Percentiles rank a stretch among this genome's conserved stretches.
Conservation (phyloP, 1,140 invertebrate genomes). For the Gonioctena quinquepunctata region DNA sequence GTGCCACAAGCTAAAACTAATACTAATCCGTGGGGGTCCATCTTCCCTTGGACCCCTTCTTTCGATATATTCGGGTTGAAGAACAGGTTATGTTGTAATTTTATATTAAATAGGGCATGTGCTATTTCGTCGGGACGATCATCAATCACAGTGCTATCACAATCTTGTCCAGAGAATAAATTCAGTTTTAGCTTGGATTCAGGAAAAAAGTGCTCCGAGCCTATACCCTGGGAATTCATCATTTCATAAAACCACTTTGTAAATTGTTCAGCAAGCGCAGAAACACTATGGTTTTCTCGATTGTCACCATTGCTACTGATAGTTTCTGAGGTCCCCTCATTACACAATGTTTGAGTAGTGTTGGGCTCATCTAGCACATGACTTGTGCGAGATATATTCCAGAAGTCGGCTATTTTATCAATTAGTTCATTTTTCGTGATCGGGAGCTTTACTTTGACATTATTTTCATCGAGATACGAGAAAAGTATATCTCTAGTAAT, state of each 20-base stretch:
- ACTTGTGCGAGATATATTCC: slow-evolving; percentile 42
- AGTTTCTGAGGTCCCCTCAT: not conserved
- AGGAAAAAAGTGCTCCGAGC: slow-evolving; percentile 62
- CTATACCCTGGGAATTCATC: slow-evolving; percentile 60
- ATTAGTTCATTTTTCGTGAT: slow-evolving; percentile 58
- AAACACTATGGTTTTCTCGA: slow-evolving; percentile 36
- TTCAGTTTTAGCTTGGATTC: slow-evolving; percentile 53
- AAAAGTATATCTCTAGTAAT: slow-evolving; percentile 58
- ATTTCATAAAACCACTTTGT: slow-evolving; percentile 65
- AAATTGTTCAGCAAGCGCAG: slow-evolving; percentile 61
- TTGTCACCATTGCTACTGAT: slow-evolving; percentile 3
- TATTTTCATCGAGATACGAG: slow-evolving; percentile 55
- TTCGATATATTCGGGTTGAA: slow-evolving; percentile 65
- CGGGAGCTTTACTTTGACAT: slow-evolving; percentile 50
- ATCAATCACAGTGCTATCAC: slow-evolving; percentile 36
- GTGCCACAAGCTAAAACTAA: slow-evolving; percentile 65
- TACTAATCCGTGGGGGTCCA: slow-evolving; percentile 66
- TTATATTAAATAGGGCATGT: slow-evolving; percentile 52
- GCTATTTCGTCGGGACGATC: slow-evolving; percentile 45
- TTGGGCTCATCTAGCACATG: not conserved
- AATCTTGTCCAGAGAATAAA: slow-evolving; percentile 42
- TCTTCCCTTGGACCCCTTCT: slow-evolving; percentile 61
- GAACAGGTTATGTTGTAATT: slow-evolving; percentile 57
- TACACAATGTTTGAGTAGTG: slow-evolving; percentile 2
- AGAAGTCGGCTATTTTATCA: slow-evolving; percentile 53